A percentile compares a stretch with the other conserved stretches of the same genome.
These are phyloP conservation scores for Sardina pilchardus DNA, from an alignment of 2,113 vertebrate genomes.

Conservation along the genomic window DNA sequence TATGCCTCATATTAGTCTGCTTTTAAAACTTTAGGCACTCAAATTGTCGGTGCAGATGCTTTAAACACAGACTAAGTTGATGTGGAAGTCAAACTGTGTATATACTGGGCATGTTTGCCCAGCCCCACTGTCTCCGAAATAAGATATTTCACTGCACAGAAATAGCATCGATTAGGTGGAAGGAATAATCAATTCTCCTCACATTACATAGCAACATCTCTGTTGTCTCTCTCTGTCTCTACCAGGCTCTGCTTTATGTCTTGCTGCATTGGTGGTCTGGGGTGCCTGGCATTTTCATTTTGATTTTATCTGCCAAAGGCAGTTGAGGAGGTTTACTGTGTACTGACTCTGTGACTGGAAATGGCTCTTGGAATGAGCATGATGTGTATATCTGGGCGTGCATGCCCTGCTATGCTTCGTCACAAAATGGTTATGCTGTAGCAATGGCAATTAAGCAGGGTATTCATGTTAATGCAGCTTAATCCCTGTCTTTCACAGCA, in stretches of 20 bases:
- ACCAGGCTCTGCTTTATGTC: too few relatives aligned
- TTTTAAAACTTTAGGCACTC: too few relatives aligned
- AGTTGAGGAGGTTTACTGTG: not conserved
- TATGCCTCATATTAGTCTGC: too few relatives aligned
- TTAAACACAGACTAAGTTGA: not conserved
- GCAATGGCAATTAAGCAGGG: not conserved
- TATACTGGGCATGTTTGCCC: not conserved
- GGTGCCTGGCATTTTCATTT: not conserved
- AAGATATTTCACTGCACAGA: not conserved
- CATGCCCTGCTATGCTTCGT: not conserved
- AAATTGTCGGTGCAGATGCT: too few relatives aligned
- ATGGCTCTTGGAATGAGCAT: not conserved
- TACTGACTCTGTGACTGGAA: not conserved
- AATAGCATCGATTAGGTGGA: not conserved
- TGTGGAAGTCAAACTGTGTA: not conserved
- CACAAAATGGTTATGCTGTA: not conserved
- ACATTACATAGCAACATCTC: not conserved
- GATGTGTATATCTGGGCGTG: not conserved
- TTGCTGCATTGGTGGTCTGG: too few relatives aligned
- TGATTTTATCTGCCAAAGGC: not conserved
- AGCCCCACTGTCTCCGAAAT: not conserved
- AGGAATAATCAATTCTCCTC: not conserved
- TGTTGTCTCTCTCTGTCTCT: not conserved
- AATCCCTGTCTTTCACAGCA: not conserved
- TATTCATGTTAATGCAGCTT: conserved; percentile 6